A percentile compares a stretch with the other conserved stretches of the same genome.
phyloP scores from a whole-genome alignment of 1,140 invertebrate species.

The Cryptotermes secundus region DNA sequence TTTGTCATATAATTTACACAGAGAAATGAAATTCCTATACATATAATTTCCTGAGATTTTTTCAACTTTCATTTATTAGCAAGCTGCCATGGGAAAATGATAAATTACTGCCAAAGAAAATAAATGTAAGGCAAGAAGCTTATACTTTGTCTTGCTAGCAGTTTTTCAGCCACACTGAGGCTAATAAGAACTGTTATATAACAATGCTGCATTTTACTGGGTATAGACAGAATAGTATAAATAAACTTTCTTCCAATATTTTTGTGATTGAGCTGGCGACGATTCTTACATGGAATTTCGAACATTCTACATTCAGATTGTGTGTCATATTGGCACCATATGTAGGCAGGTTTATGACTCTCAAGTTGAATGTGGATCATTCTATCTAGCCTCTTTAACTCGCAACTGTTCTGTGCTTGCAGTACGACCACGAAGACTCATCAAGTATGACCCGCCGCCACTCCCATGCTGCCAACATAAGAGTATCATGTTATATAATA shows the following conservation, averaged over 20 bases:
- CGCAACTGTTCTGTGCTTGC: constrained; percentile 27
- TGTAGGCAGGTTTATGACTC: too few species aligned
- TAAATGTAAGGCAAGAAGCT: neutral
- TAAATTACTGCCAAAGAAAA: neutral
- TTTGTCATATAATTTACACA: neutral
- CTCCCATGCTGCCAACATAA: constrained; percentile 14
- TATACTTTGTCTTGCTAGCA: neutral
- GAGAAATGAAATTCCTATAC: neutral
- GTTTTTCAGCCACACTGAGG: too few species aligned
- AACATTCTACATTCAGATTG: too few species aligned
- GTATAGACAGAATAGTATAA: neutral
- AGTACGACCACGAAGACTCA: constrained; percentile 26
- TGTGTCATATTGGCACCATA: too few species aligned
- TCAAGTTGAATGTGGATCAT: too few species aligned
- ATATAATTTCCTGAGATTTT: neutral
- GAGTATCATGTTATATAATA: neutral
- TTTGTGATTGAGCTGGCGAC: neutral
- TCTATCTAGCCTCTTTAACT: constrained; percentile 14
- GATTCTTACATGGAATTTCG: neutral
- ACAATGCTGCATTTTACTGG: neutral
- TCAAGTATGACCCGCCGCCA: neutral
- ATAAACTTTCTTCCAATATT: neutral
- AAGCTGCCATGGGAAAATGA: too few species aligned
- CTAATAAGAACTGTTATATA: neutral
- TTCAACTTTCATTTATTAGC: too few species aligned